phyloP scores from a whole-genome alignment of 2,113 vertebrate genomes.

The Cisticola juncidis region DNA sequence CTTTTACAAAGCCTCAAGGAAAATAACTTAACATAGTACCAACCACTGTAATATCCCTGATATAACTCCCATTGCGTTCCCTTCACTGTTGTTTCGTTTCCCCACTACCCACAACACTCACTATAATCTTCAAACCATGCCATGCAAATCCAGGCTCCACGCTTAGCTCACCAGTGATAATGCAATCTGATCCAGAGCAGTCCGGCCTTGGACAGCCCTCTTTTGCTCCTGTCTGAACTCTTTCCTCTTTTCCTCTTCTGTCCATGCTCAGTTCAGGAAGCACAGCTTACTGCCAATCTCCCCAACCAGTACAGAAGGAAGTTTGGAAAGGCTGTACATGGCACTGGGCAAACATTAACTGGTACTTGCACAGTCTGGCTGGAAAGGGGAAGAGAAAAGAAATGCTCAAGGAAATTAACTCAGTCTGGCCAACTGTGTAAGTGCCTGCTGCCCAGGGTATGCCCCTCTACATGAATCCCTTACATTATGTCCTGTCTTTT shows the following conservation, averaged over 20 bases:
- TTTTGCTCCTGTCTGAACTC: not conserved
- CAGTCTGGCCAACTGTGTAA: not conserved
- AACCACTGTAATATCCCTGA: not conserved
- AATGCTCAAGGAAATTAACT: not conserved
- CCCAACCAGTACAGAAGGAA: not conserved
- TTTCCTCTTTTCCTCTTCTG: not conserved
- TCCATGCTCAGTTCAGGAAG: not conserved
- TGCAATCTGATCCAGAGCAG: not conserved
- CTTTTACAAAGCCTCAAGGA: not conserved
- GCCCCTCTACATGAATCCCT: not conserved
- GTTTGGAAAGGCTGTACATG: not conserved
- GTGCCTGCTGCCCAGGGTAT: not conserved
- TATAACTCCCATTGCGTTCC: accelerated
- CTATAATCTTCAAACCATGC: accelerated
- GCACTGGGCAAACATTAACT: not conserved
- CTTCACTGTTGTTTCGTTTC: not conserved
- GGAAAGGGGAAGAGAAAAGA: not conserved
- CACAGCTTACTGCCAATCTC: accelerated
- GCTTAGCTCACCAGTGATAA: not conserved
- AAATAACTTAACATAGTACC: not conserved
- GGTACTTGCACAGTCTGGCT: not conserved
- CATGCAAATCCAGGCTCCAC: not conserved
- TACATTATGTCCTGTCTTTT: not conserved
- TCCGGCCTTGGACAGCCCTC: not conserved
- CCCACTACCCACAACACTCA: not conserved